Conservation (phyloP, 2,113 vertebrate species). For the Dolichallabes microphthalmus region DNA sequence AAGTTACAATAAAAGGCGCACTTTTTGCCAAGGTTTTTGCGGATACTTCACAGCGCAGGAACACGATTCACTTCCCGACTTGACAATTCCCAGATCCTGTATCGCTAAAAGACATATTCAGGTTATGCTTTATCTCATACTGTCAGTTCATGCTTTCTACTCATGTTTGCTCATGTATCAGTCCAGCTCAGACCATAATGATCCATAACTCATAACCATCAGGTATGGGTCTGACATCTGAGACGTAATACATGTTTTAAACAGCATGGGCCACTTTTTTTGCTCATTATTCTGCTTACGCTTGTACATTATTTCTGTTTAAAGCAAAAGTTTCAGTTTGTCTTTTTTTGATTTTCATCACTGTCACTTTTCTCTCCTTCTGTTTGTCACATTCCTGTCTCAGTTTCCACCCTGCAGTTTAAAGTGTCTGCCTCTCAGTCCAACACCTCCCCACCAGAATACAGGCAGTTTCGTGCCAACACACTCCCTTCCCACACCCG, state of each 20-base stretch:
- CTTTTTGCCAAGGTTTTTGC: background rate
- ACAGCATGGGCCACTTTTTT: constrained; percentile 22
- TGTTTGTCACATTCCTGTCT: constrained; percentile 58
- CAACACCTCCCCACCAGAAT: constrained; percentile 75
- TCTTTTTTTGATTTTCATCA: constrained; percentile 50
- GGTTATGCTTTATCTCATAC: background rate
- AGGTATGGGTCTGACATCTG: constrained; percentile 35
- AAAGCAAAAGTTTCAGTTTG: constrained; percentile 26
- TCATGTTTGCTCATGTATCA: constrained; percentile 27
- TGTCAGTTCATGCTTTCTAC: constrained; percentile 48
- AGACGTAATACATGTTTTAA: constrained; percentile 19
- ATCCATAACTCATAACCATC: constrained; percentile 32
- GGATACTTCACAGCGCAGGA: background rate
- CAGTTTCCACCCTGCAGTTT: constrained; percentile 78
- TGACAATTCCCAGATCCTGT: constrained; percentile 27
- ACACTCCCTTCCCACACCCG: constrained; percentile 74
- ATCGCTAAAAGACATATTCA: background rate
- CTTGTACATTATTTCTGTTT: constrained; percentile 29
- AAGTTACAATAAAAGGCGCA: background rate
- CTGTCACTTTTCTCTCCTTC: constrained; percentile 56
- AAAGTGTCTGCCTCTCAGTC: constrained; percentile 76
- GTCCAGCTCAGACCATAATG: constrained; percentile 25
- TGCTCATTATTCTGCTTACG: constrained; percentile 32
- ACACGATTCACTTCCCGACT: background rate
- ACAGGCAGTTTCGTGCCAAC: constrained; percentile 72